Percentiles rank a stretch among this genome's conserved stretches.
These are phyloP conservation scores for Tethya wilhelma DNA, from an alignment of 37 sponge, comb jelly and placozoan species.

Conservation along the genomic window DNA sequence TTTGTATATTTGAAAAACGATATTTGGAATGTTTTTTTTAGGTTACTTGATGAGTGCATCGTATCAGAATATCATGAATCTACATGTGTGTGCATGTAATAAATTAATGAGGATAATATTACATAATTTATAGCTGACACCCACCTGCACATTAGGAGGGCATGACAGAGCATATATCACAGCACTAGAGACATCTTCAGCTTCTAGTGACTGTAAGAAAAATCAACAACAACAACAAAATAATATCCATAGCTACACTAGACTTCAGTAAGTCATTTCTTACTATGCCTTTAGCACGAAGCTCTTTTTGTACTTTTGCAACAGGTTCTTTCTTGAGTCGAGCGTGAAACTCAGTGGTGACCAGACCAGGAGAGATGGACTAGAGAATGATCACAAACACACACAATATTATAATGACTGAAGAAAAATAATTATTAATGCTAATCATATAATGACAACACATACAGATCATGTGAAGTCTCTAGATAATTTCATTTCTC, in stretches of 20 bases:
- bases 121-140: background rate
- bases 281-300: too few species aligned
- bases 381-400: too few species aligned
- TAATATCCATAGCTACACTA: too few species aligned
- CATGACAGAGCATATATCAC: slow-evolving; percentile 68
- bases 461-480: too few species aligned
- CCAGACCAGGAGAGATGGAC: slow-evolving; percentile 82
- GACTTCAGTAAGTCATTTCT: too few species aligned
- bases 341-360: slow-evolving; percentile 71
- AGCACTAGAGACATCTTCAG: slow-evolving; percentile 70
- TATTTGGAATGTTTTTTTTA: too few species aligned
- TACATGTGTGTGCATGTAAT: too few species aligned
- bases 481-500: too few species aligned
- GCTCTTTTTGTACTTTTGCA: too few species aligned
- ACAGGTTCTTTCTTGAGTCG: slow-evolving; percentile 41
- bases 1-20: too few species aligned
- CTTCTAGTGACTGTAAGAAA: slow-evolving; percentile 38
- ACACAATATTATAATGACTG: background rate
- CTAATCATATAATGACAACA: background rate
- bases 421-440: background rate
- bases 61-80: slow-evolving; percentile 41
- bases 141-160: slow-evolving; percentile 69
- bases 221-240: background rate
- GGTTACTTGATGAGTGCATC: slow-evolving; percentile 4
- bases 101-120: background rate